phyloP scores from a whole-genome alignment of 2,888 invertebrate genomes.

The Herminia tarsipennalis region DNA sequence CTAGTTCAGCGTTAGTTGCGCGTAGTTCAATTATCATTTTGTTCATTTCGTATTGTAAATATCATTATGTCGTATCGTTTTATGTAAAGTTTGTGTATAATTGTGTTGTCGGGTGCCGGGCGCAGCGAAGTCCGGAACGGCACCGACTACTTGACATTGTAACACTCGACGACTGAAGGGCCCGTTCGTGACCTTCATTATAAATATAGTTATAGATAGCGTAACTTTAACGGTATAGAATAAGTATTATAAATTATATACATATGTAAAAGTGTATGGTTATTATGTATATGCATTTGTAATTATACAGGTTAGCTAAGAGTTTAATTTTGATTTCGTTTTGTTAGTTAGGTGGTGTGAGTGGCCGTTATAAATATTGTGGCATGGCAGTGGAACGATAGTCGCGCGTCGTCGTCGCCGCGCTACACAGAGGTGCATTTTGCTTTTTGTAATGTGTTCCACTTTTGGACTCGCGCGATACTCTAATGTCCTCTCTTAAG shows the following conservation, averaged over 20 bases:
- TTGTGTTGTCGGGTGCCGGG: constrained; percentile 32
- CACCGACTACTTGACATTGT: constrained; percentile 29
- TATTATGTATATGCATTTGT: constrained; percentile 83
- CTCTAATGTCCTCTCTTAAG: constrained; percentile 4
- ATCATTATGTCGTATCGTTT: constrained; percentile 47
- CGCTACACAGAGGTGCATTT: constrained; percentile 24
- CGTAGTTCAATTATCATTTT: constrained; percentile 57
- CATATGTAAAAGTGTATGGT: constrained; percentile 80
- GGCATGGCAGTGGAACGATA: constrained; percentile 17
- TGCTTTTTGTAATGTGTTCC: constrained; percentile 32
- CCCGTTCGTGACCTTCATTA: constrained; percentile 32
- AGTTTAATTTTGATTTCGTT: constrained; percentile 71
- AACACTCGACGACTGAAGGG: constrained; percentile 38
- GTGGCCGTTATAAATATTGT: constrained; percentile 53
- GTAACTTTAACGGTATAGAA: constrained; percentile 49
- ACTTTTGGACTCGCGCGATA: constrained; percentile 20
- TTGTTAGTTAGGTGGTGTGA: constrained; percentile 62
- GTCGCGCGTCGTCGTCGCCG: constrained; percentile 21
- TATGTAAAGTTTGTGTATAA: constrained; percentile 48
- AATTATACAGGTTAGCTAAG: constrained; percentile 81
- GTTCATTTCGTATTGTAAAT: constrained; percentile 50
- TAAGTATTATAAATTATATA: constrained; percentile 64
- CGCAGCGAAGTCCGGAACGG: constrained; percentile 51
- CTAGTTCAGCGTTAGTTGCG: constrained; percentile 53
- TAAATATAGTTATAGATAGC: constrained; percentile 47